Evolutionary conservation across 1,140 invertebrate species (phyloP).

Genomic region (Ridgeia piscesae): DNA sequence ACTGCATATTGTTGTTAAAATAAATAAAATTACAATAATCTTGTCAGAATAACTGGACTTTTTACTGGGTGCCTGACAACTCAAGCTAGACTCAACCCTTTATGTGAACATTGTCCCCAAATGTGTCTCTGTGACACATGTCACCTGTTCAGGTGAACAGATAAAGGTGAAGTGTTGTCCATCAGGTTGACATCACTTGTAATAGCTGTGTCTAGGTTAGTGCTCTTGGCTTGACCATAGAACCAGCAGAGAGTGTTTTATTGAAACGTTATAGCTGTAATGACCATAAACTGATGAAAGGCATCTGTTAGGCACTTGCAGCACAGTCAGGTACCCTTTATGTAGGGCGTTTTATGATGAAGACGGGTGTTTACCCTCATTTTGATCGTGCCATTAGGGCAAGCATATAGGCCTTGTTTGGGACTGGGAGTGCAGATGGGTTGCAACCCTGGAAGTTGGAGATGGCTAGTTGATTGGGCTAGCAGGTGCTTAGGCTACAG

Average conservation of each 20-base stretch:
- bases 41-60: background rate
- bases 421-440: background rate
- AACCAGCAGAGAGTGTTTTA: background rate
- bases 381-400: background rate
- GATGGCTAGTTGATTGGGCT: background rate
- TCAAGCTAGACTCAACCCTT: background rate
- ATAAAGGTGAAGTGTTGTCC: background rate
- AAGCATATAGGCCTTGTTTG: background rate
- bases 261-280: background rate
- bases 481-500: background rate
- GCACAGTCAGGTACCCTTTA: background rate
- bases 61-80: background rate
- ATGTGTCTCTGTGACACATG: background rate
- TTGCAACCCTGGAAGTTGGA: background rate
- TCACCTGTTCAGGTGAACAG: background rate
- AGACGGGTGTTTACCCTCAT: background rate
- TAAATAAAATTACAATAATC: background rate
- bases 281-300: background rate
- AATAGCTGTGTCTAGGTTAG: background rate
- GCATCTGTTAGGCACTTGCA: background rate
- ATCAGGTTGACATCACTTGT: background rate
- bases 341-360: background rate
- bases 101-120: background rate
- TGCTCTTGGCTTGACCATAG: background rate
- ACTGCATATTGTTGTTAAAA: too few species aligned